Percentiles rank a stretch among this genome's conserved stretches.
Evolutionary conservation across 2,113 vertebrate genomes (phyloP).

Genomic region (Paramormyrops kingsleyae): DNA sequence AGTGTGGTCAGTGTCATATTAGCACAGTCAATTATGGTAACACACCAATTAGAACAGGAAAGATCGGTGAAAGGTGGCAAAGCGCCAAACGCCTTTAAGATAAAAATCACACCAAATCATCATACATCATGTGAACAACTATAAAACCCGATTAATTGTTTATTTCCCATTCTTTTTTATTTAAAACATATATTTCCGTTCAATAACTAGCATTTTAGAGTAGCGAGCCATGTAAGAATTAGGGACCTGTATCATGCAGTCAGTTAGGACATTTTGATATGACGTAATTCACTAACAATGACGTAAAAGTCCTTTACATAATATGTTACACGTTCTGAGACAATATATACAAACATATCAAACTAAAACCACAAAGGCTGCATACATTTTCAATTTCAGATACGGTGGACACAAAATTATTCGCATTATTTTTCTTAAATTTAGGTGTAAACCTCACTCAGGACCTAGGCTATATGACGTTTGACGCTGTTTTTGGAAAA

Average conservation of each 20-base stretch:
- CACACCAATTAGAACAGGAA: background rate
- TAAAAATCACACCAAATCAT: background rate
- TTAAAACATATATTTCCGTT: constrained; percentile 49
- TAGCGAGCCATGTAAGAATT: constrained; percentile 45
- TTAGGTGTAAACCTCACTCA: constrained; percentile 33
- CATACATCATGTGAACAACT: background rate
- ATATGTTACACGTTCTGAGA: constrained; percentile 80
- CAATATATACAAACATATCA: constrained; percentile 73
- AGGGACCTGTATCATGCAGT: constrained; percentile 48
- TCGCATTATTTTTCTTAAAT: constrained; percentile 14
- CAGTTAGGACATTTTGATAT: constrained; percentile 59
- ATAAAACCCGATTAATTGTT: background rate
- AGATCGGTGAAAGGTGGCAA: background rate
- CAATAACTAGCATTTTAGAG: constrained; percentile 45
- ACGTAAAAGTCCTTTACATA: constrained; percentile 69
- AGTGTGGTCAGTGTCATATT: background rate
- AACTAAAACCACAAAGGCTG: constrained; percentile 66
- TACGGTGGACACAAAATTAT: constrained; percentile 30
- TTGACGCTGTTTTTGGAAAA: constrained; percentile 9
- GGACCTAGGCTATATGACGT: constrained; percentile 35
- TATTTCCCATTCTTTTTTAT: constrained; percentile 65
- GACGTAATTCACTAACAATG: constrained; percentile 71
- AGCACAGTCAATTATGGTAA: background rate
- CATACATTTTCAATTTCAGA: constrained; percentile 43
- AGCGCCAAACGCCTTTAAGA: background rate